These are phyloP conservation scores for Laothoe populi DNA, from an alignment of 2,888 invertebrate species.

Conservation along the genomic window DNA sequence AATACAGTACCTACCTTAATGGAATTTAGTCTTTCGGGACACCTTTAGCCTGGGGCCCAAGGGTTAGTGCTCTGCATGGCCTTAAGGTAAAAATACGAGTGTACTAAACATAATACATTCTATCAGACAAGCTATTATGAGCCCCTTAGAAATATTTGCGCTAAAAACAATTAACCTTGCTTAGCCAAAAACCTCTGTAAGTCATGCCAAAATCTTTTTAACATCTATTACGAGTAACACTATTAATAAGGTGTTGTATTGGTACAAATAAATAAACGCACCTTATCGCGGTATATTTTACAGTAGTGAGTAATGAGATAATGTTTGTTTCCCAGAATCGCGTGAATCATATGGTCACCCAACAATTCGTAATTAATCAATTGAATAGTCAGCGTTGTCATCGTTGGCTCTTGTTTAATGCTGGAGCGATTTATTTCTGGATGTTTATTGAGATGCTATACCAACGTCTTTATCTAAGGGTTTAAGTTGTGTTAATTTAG, in stretches of 20 bases:
- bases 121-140: too few relatives aligned
- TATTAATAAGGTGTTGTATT: slow-evolving; percentile 25
- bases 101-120: too few relatives aligned
- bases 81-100: too few relatives aligned
- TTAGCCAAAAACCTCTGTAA: slow-evolving; percentile 4
- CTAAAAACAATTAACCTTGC: background rate
- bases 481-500: too few relatives aligned
- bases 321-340: slow-evolving; percentile 52
- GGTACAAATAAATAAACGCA: slow-evolving; percentile 29
- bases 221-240: slow-evolving; percentile 6
- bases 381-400: slow-evolving; percentile 35
- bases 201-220: slow-evolving; percentile 7
- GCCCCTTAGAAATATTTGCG: too few relatives aligned
- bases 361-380: slow-evolving; percentile 48
- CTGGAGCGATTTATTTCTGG: background rate
- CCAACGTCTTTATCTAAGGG: too few relatives aligned
- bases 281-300: slow-evolving; percentile 46
- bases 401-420: slow-evolving; percentile 37
- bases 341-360: slow-evolving; percentile 55
- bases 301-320: slow-evolving; percentile 63
- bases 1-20: too few relatives aligned
- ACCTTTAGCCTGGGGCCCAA: too few relatives aligned
- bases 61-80: too few relatives aligned
- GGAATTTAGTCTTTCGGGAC: too few relatives aligned
- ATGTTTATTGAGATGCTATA: background rate